These are phyloP conservation scores for Capitella teleta DNA, from an alignment of 1,140 invertebrate genomes.

Conservation along the genomic window DNA sequence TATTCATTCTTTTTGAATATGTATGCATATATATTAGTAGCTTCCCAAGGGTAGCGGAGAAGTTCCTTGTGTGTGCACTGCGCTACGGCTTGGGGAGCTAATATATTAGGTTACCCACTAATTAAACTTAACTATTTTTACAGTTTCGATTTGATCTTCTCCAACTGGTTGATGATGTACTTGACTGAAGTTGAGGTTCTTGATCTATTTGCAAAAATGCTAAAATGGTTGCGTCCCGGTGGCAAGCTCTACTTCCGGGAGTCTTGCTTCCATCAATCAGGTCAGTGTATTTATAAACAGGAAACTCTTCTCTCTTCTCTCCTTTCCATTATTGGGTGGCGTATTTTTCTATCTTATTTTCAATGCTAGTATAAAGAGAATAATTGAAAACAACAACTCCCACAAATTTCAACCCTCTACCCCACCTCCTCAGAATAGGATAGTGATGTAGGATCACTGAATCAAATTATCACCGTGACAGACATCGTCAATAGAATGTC, in stretches of 20 bases:
- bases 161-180: conserved; percentile 56
- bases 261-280: conserved; percentile 47
- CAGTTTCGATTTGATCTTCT: conserved; percentile 49
- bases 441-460: neutral
- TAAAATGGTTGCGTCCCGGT: conserved; percentile 46
- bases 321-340: too few relatives aligned
- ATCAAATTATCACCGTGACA: neutral
- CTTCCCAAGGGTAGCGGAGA: too few relatives aligned
- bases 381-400: neutral
- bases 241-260: conserved; percentile 47
- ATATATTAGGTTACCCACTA: neutral
- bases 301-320: too few relatives aligned
- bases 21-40: too few relatives aligned
- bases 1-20: too few relatives aligned
- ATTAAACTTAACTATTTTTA: conserved; percentile 7
- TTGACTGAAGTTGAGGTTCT: conserved; percentile 46
- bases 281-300: conserved; percentile 26
- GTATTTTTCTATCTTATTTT: neutral
- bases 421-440: neutral
- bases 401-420: neutral
- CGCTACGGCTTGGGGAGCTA: too few relatives aligned
- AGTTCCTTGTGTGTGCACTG: conserved; percentile 31
- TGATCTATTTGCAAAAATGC: conserved; percentile 41
- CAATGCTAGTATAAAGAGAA: neutral
- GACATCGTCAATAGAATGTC: too few relatives aligned